These are phyloP conservation scores for Neosilurus mollespiculum DNA, from an alignment of 2,797 vertebrate genomes.

Conservation along the genomic window DNA sequence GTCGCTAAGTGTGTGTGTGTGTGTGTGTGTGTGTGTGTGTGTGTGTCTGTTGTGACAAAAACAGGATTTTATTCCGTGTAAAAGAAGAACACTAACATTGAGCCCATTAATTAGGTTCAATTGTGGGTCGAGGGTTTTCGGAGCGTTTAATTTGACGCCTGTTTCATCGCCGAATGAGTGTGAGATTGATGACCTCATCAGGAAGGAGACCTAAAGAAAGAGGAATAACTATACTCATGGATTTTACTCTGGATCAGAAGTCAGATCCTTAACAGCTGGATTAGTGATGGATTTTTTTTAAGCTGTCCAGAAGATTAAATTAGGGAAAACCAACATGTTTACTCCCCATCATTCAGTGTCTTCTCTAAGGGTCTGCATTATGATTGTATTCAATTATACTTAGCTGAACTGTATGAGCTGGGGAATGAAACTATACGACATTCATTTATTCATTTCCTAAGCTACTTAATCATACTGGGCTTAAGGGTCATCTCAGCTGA, in stretches of 20 bases:
- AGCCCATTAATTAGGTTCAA: slow-evolving; percentile 1
- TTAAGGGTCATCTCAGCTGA: too few relatives aligned
- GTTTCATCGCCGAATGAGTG: neutral
- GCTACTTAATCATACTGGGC: too few relatives aligned
- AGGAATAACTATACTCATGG: neutral
- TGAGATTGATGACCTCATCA: neutral
- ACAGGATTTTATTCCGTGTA: slow-evolving; percentile 4
- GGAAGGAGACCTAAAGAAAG: neutral
- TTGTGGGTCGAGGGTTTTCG: neutral
- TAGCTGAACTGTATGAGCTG: neutral
- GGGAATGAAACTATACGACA: neutral
- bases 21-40: slow-evolving; percentile 12
- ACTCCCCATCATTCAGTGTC: neutral
- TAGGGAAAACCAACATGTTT: neutral
- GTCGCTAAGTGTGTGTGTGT: slow-evolving; percentile 9
- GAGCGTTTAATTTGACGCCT: neutral
- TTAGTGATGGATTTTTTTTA: neutral
- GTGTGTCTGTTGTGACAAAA: slow-evolving; percentile 4
- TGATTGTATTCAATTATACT: neutral
- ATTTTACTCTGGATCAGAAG: slow-evolving; percentile 15
- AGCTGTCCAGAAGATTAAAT: slow-evolving; percentile 6
- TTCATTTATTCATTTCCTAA: too few relatives aligned
- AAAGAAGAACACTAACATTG: slow-evolving; percentile 2
- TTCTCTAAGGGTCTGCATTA: neutral
- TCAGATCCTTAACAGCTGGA: neutral